phyloP scores from a whole-genome alignment of 2,888 invertebrate genomes.

The Philereme transversata region DNA sequence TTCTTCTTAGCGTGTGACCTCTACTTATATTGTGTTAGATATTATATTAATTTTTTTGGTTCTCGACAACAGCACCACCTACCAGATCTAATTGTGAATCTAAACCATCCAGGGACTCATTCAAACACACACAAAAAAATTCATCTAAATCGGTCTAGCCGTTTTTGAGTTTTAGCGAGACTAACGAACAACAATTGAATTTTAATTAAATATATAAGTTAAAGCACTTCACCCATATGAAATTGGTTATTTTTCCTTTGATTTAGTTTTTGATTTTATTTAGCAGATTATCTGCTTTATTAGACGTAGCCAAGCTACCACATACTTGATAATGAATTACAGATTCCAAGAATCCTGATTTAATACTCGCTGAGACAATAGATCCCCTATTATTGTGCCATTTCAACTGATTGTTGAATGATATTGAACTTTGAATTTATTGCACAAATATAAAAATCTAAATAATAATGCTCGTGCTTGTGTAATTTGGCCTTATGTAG shows the following conservation, averaged over 20 bases:
- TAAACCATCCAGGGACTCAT: too few species aligned
- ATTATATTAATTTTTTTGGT: too few species aligned
- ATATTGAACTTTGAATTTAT: slow-evolving; percentile 23
- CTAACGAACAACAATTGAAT: too few species aligned
- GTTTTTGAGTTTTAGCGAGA: too few species aligned
- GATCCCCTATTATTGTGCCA: slow-evolving; percentile 21
- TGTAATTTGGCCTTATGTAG: not conserved
- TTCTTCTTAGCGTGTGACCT: too few species aligned
- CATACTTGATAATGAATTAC: slow-evolving; percentile 1
- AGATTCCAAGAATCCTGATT: not conserved
- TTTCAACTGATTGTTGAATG: slow-evolving; percentile 12
- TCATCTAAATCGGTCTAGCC: too few species aligned
- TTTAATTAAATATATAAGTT: too few species aligned
- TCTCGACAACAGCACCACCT: too few species aligned
- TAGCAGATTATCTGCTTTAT: not conserved
- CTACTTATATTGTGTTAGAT: too few species aligned
- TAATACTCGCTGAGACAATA: slow-evolving; percentile 23
- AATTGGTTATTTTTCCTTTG: not conserved
- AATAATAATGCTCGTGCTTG: not conserved
- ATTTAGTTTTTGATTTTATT: not conserved
- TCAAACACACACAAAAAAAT: too few species aligned
- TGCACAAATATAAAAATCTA: not conserved
- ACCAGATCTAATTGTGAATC: too few species aligned
- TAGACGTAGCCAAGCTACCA: not conserved
- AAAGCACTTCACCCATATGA: too few species aligned